Evolutionary conservation across 1,140 invertebrate genomes (phyloP).

Genomic region (Dinothrombium tinctorium): DNA sequence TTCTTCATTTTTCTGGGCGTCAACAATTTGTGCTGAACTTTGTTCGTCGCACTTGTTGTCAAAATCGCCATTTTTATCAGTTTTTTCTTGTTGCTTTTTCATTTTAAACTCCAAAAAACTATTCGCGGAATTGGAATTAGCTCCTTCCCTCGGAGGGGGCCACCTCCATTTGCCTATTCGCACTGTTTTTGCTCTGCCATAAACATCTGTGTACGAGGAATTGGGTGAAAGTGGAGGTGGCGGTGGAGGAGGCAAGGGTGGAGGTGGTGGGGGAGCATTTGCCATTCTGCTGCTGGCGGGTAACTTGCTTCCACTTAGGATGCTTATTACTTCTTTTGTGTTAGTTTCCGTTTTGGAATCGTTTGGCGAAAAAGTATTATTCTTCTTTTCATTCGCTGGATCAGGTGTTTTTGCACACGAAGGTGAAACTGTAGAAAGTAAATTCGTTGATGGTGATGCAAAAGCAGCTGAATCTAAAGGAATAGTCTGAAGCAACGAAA

Average conservation of each 20-base stretch:
- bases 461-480: background rate
- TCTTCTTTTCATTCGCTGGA: too few species aligned
- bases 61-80: background rate
- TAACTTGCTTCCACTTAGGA: background rate
- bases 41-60: too few species aligned
- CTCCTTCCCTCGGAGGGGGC: constrained; percentile 63
- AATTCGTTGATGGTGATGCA: background rate
- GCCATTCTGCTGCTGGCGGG: background rate
- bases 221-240: constrained; percentile 33
- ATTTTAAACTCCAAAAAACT: constrained; percentile 69
- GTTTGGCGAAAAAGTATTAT: too few species aligned
- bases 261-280: background rate
- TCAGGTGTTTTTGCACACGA: background rate
- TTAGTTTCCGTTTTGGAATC: too few species aligned
- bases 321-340: too few species aligned
- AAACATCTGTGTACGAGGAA: constrained; percentile 67
- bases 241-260: constrained; percentile 14
- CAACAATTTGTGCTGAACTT: too few species aligned
- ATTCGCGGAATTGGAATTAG: constrained; percentile 26
- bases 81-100: constrained; percentile 37
- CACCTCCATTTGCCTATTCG: constrained; percentile 87
- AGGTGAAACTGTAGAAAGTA: background rate
- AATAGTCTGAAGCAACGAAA: constrained; percentile 5
- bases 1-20: too few species aligned
- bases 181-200: constrained; percentile 77